phyloP scores from a whole-genome alignment of 2,113 vertebrate genomes.

The Megalops atlanticus region DNA sequence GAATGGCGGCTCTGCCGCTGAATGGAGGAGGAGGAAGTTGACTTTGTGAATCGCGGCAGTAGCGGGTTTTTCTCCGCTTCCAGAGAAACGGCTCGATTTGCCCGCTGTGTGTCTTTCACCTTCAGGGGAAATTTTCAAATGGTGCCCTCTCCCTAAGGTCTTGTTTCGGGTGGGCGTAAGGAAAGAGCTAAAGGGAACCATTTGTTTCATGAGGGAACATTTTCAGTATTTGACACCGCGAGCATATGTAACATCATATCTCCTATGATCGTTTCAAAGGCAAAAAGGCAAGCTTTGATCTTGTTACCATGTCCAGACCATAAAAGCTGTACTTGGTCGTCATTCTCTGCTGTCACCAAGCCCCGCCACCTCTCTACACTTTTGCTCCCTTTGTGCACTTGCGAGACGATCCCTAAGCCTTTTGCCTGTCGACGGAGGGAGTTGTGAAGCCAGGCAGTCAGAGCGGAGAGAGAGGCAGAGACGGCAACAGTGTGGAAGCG shows the following conservation, averaged over 20 bases:
- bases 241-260: background rate
- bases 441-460: background rate
- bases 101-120: background rate
- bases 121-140: too few relatives aligned
- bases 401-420: background rate
- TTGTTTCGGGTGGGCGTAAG: too few relatives aligned
- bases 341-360: background rate
- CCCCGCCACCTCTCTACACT: background rate
- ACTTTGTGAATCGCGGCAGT: too few relatives aligned
- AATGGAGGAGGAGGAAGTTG: too few relatives aligned
- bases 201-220: too few relatives aligned
- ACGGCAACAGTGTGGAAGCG: background rate
- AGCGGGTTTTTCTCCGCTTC: too few relatives aligned
- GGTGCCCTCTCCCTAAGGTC: too few relatives aligned
- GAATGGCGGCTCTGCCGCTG: too few relatives aligned
- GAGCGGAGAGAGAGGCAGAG: background rate
- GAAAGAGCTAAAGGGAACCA: too few relatives aligned
- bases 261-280: background rate
- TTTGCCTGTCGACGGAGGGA: constrained; percentile 1
- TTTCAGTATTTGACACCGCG: too few relatives aligned
- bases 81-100: too few relatives aligned
- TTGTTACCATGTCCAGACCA: background rate
- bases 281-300: background rate
- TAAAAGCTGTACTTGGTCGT: background rate
- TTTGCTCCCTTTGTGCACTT: background rate